Evolutionary conservation across 1,140 invertebrate genomes (phyloP).

Genomic region (Hycleus phaleratus): DNA sequence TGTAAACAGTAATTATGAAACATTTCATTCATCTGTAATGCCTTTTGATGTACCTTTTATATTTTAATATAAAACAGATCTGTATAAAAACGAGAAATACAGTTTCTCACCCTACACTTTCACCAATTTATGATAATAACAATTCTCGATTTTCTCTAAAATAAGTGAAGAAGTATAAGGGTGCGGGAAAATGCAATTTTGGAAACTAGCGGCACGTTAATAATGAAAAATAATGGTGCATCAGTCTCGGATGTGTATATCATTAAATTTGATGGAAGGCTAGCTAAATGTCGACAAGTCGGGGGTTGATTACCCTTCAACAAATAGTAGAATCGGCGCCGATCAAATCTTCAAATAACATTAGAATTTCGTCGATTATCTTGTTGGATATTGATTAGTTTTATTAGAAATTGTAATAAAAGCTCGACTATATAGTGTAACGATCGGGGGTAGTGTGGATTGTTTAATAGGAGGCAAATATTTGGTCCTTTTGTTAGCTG

Average conservation of each 20-base stretch:
- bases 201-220: conserved; percentile 36
- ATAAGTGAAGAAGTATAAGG: too few relatives aligned
- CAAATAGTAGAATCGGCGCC: too few relatives aligned
- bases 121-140: too few relatives aligned
- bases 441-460: neutral
- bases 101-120: too few relatives aligned
- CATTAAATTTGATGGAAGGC: conserved; percentile 40
- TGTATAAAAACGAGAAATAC: too few relatives aligned
- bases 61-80: too few relatives aligned
- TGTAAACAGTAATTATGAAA: conserved; percentile 20
- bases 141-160: too few relatives aligned
- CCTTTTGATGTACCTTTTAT: conserved; percentile 18
- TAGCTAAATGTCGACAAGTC: conserved; percentile 25
- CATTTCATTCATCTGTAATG: conserved; percentile 17
- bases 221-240: conserved; percentile 42
- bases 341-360: too few relatives aligned
- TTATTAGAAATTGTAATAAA: too few relatives aligned
- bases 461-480: conserved; percentile 22
- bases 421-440: too few relatives aligned
- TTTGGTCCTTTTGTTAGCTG: conserved; percentile 27
- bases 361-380: too few relatives aligned
- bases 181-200: conserved; percentile 26
- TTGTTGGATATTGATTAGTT: too few relatives aligned
- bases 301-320: neutral
- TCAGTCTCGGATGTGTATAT: conserved; percentile 35